Evolutionary conservation across 2,888 invertebrate species (phyloP), one percentile per base, ranked within the genome.

Genomic region (Arctia plantaginis): DNA sequence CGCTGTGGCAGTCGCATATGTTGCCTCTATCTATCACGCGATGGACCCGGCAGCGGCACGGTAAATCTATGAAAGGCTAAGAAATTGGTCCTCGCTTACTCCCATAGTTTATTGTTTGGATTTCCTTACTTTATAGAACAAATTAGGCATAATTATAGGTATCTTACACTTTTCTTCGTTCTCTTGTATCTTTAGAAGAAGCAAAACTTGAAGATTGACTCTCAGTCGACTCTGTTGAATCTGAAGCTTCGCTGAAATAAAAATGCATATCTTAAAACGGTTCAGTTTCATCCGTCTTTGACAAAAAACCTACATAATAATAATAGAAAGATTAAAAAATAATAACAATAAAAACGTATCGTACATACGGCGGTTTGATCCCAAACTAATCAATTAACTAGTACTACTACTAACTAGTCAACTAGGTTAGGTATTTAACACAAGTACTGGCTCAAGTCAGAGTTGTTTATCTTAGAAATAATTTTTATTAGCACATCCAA

Each of bases 131-230:
- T 20, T 1, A 35, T 18, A 64, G 12, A 66, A 27, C 7, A n/a
- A n/a, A 15, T 44, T 12, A n/a, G 39, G 13, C 18, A 62, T 41
- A 66, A 66, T 6, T 44, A 1, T 30, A n/a, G 10, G 44, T n/a
- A n/a, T 66, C 90, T 88, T 85, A 93, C 93, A 82, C 87, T 72
- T 72, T 55, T 75, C 79, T 86, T 0, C 73, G 79, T 75, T 93
- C 92, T 6, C 77, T 81, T 0, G 93, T 92, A 73, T 92, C 92
- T 44, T 83, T 81, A 8, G 93, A 93, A 3, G 93, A 93, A 0
- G 89, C 92, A 8, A 84, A 88, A 30, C 73, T 72, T 0, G 67
- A 69, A 0, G 76, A 55, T 20, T 66, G 12, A 20, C 30, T 13
- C 0, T 27, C 65, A 30, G 47, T 41, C 13, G 73, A n/a, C 0